These are phyloP conservation scores for Crax fasciolata DNA, from an alignment of 2,797 vertebrate genomes.

Conservation along the genomic window DNA sequence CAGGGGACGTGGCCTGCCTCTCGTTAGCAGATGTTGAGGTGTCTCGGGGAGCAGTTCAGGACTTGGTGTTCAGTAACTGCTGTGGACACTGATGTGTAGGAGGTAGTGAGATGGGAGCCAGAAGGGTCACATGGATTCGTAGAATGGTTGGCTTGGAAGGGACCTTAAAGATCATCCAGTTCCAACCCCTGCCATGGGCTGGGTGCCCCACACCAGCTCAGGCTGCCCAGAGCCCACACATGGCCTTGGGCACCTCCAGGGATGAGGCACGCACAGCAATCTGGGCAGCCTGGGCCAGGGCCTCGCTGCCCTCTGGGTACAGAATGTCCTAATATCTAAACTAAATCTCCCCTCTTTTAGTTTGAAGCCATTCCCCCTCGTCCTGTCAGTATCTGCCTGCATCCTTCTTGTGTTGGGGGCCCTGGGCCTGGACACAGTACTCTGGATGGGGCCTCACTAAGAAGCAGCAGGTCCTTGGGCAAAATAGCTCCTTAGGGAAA, in stretches of 20 bases:
- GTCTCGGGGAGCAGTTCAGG: neutral
- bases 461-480: neutral
- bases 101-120: neutral
- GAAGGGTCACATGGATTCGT: accelerated
- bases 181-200: too few relatives aligned
- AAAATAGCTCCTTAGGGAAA: neutral
- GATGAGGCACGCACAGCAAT: too few relatives aligned
- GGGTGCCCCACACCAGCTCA: too few relatives aligned
- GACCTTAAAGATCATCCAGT: neutral
- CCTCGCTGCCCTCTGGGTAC: too few relatives aligned
- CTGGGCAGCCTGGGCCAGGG: too few relatives aligned
- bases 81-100: accelerated
- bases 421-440: too few relatives aligned
- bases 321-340: too few relatives aligned
- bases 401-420: neutral
- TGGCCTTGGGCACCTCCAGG: too few relatives aligned
- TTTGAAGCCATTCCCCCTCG: too few relatives aligned
- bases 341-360: too few relatives aligned
- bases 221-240: too few relatives aligned
- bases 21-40: neutral
- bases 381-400: too few relatives aligned
- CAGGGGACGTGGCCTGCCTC: accelerated
- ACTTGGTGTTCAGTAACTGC: neutral
- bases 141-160: neutral
- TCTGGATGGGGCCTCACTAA: neutral